Conservation (phyloP, 2,113 vertebrate species). For the Ancistrus triradiatus region DNA sequence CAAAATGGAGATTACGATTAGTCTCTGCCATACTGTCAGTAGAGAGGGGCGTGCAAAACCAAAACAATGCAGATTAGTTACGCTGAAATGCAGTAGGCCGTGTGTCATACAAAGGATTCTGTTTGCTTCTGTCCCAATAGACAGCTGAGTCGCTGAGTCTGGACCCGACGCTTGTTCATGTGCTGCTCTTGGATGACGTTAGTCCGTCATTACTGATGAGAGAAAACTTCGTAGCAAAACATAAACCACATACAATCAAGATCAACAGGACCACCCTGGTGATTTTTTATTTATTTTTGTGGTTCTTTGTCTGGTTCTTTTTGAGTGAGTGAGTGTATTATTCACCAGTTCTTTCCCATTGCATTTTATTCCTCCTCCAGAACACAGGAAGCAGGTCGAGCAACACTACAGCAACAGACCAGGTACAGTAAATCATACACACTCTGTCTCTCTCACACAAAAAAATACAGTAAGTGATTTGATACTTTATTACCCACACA, state of each 20-base stretch:
- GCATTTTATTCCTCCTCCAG: conserved; percentile 16
- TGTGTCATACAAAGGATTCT: neutral
- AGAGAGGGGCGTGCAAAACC: no score
- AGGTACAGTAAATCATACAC: conserved; percentile 17
- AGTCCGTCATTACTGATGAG: conserved; percentile 81
- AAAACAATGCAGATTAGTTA: no score
- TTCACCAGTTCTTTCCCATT: neutral
- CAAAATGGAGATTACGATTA: no score
- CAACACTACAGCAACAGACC: conserved; percentile 30
- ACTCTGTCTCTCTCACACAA: neutral
- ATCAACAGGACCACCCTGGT: conserved; percentile 77
- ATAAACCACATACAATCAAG: conserved; percentile 79
- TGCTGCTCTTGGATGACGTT: conserved; percentile 85
- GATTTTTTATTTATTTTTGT: conserved; percentile 39
- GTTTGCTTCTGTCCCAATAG: conserved; percentile 55
- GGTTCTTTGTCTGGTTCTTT: neutral
- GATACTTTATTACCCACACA: neutral
- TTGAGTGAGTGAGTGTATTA: neutral
- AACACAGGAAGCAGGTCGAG: conserved; percentile 33
- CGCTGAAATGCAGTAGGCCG: neutral
- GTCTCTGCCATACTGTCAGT: no score
- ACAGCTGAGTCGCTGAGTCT: conserved; percentile 83
- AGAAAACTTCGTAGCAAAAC: conserved; percentile 78
- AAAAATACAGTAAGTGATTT: neutral
- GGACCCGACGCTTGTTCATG: conserved; percentile 84